Base-by-base conservation (phyloP, 2,888 invertebrate genomes). In the Cheilosia grossa region DNA sequence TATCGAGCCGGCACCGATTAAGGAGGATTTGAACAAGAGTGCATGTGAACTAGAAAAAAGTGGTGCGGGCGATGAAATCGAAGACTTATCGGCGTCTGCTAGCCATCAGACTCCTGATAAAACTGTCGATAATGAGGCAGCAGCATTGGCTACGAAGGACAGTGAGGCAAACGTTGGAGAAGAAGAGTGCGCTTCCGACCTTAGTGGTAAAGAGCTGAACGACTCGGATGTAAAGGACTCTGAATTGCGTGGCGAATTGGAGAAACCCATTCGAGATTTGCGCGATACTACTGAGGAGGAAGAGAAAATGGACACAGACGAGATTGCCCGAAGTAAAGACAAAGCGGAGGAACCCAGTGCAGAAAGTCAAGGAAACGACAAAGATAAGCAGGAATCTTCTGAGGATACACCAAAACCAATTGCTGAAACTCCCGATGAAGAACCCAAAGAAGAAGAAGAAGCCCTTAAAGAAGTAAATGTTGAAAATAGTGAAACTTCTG, bases 141-240 rank as follows among this genome's bases (percentile, higher is more conserved):
- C 73, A 15, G 82, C 87, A 5, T 24, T 37, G 9, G 69, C 86
- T 5, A 81, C 87, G 15, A 80, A 85, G 10, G 74, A 86, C 17
- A 86, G 64, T 10, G 27, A 73, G 0, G 79, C 88, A 27, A 87
- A 66, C 13, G 27, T 53, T 6, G 53, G 6, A 0, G 86, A 86
- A n/a, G 83, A 87, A 17, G 80, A 87, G 19, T 54, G 54, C 21
- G 73, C 86, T 33, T 86, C 87, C 5, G 87, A 87, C 27, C 44
- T 74, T 1, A 80, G 73, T 72, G 89, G 56, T 51, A 90, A 87
- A 51, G 92, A 92, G 61, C 79, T 49, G 19, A 74, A 58, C 10
- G 74, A 69, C 74, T 53, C 73, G 0, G 78, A 69, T 9, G 21
- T 88, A 33, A 88, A 88, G 40, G 88, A 89, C 61, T 58, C 44